Base-by-base conservation (phyloP, 2,797 vertebrate species). In the Cynopterus sphinx region DNA sequence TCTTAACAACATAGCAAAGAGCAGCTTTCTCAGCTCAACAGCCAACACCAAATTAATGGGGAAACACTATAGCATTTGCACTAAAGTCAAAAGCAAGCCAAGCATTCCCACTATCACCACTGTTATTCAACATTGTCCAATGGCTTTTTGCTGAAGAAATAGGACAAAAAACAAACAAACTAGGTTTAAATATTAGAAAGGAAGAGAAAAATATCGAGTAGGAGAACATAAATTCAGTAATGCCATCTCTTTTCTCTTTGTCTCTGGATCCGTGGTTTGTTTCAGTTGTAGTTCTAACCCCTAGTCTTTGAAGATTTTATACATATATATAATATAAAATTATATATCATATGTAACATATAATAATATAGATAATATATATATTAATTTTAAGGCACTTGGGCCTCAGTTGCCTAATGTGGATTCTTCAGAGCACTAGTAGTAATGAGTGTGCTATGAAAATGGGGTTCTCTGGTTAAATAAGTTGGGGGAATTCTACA, bases 81-180 rank as follows among this genome's bases (percentile, higher is more conserved):
- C 49, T 73, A 39, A 86, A 78, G 55, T 70, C 9, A 79, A 70
- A 95, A 92, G 17, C 46, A 43, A 92, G 7, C 15, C 15, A 41
- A 87, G 33, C 3, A 85, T 49, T 51, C n/a, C 41, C 71, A 85
- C 17, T 41, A 8, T 83, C 36, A 43, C 16, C 21, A 43, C 21
- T 28, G 11, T 78, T 77, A 77, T 17, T 67, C 78, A 61, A 73
- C 11, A 41, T 17, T 79, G 39, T 43, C 49, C 77, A 33, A 33
- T 49, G 31, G 53, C 3, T 81, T 79, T 95, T 92, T 81, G 24
- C 43, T 71, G 74, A 85, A 71, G 77, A 89, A 89, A 86, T 51
- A 75, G 57, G 33, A 71, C 28, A 87, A 61, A 5, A 74, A 82
- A 81, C 79, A 39, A 90, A 33, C 2, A 33, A 43, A 2, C 46